These are phyloP conservation scores for Nematolebias whitei DNA, from an alignment of 2,113 vertebrate genomes.

Conservation along the genomic window DNA sequence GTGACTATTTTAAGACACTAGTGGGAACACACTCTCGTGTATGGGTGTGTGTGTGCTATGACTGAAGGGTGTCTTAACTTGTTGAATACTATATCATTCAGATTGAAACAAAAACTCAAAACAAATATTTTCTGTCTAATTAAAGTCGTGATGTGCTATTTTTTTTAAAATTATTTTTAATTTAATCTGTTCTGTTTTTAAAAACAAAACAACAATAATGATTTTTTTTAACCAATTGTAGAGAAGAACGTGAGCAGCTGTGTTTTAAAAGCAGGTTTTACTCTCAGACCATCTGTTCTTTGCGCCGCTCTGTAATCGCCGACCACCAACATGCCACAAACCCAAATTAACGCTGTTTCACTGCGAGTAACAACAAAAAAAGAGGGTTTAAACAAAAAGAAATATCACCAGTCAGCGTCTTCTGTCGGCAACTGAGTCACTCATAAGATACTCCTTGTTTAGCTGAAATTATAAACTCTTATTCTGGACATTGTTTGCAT, in stretches of 20 bases:
- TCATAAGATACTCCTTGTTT: slow-evolving; percentile 68
- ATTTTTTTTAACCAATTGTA: slow-evolving; percentile 7
- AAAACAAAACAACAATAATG: slow-evolving; percentile 1
- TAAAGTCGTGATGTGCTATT: slow-evolving; percentile 3
- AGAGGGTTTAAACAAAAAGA: slow-evolving; percentile 80
- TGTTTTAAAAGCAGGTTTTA: slow-evolving; percentile 63
- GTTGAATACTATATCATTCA: slow-evolving; percentile 17
- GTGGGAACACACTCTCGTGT: slow-evolving; percentile 76
- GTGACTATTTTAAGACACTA: slow-evolving; percentile 77
- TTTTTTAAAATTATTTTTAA: neutral
- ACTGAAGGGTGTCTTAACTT: slow-evolving; percentile 56
- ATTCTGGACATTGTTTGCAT: slow-evolving; percentile 61
- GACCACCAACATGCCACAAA: slow-evolving; percentile 74
- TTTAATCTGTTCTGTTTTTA: neutral
- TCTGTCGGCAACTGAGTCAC: slow-evolving; percentile 41
- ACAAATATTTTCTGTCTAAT: slow-evolving; percentile 21
- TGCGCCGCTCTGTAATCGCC: slow-evolving; percentile 59
- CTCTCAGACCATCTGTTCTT: slow-evolving; percentile 69
- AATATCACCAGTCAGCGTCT: slow-evolving; percentile 80
- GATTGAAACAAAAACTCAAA: neutral
- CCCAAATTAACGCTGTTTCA: slow-evolving; percentile 75
- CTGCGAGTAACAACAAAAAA: slow-evolving; percentile 62
- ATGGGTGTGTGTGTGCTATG: slow-evolving; percentile 59
- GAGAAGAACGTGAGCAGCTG: slow-evolving; percentile 26
- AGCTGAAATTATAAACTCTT: slow-evolving; percentile 67